Evolutionary conservation across 2,888 invertebrate species (phyloP), one percentile per base, ranked within the genome.

Genomic region (Torymus tubicola): DNA sequence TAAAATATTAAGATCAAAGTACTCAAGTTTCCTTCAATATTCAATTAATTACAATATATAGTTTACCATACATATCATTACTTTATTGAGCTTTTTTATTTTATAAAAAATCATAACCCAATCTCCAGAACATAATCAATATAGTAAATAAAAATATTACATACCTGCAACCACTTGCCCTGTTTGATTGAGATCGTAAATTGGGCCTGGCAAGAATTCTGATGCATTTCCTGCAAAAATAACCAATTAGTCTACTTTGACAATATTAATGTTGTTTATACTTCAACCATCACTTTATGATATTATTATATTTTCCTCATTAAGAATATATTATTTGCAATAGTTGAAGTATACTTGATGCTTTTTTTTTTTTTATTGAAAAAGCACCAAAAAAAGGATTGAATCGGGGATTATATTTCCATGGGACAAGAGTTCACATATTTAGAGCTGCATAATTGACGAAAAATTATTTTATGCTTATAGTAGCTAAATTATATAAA

Each of bases 101-200:
- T 31, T 31, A 31, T 31, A 31, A 31, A 31, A 31, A 31, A 31
- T 8, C 8, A 42, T 42, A 42, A 42, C 5, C 1, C 8, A 42
- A 42, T 8, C 5, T 42, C 42, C 8, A 42, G 42, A 42, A 42
- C 8, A 42, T 42, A 8, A 8, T 3, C 1, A 60, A 55, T 12
- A 18, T 60, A 77, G 60, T n/a, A 5, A n/a, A 50, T 16, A 70
- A 55, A 64, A 74, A 72, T 50, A 11, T 53, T 12, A 75, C 88
- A 91, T 91, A 95, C 96, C 96, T 88, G 95, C 94, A 91, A 95
- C 93, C 85, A 98, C 95, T 91, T 96, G 96, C 85, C 97, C 97
- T 85, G 94, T 93, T 92, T 98, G 98, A 89, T 95, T 94, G 90
- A 97, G 93, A 93, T 97, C 96, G 92, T 95, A 95, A 90, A 96